Evolutionary conservation across 1,140 invertebrate genomes (phyloP), one percentile per base, ranked within the genome.

Genomic region (Zelostemma sp.): DNA sequence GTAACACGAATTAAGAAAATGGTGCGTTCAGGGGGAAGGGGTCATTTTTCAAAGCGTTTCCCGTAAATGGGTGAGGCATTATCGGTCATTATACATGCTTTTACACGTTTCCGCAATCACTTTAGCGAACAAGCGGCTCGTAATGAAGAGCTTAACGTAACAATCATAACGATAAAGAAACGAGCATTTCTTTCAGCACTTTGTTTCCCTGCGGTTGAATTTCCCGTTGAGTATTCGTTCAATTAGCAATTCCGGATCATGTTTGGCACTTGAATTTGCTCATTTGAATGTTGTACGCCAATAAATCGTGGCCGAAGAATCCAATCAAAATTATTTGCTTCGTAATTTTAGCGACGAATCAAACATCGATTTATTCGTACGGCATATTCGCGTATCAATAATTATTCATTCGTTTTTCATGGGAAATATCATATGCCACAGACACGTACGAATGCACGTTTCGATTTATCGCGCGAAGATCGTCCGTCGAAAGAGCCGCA

Each of bases 61-160:
- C n/a, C 15, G 8, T 6, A 6, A 41, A 12, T 41, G n/a, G 12
- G n/a, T 25, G 4, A 21, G 40, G 18, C 17, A 48, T 57, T 57
- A 38, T 40, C 31, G 54, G 5, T n/a, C 40, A 56, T 56, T 56
- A 56, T 18, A 57, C 38, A 35, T 38, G 43, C 45, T 48, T 31
- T 57, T 40, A 57, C 55, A 38, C 28, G 55, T 48, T 48, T 41
- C 31, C 15, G 38, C 47, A 21, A 48, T 57, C 55, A 19, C 38
- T 57, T 48, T 46, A 35, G 17, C 16, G 45, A 31, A 40, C 33
- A 48, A 41, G 14, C 8, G 12, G 9, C 9, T 38, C 1, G 35
- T 38, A 38, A 38, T 38, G 12, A 38, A 14, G 9, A 11, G 35
- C 35, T 38, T n/a, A 38, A 14, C 35, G 35, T n/a, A 5, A n/a